These are phyloP conservation scores for Drosophila rellima DNA, from an alignment of 2,888 invertebrate species.

Conservation along the genomic window DNA sequence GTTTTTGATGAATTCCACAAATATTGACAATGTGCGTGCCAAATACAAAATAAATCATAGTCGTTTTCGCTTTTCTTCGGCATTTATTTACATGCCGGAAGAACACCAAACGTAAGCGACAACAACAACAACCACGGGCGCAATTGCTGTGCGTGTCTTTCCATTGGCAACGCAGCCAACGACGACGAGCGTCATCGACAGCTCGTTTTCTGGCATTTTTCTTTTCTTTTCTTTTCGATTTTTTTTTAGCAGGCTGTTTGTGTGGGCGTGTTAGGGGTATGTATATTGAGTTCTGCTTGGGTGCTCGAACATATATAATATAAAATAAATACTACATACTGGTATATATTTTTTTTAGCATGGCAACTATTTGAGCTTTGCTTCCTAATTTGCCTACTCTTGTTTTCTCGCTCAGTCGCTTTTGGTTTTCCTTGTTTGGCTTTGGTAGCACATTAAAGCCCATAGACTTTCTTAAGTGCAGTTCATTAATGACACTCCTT, in stretches of 20 bases:
- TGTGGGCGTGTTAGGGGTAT: slow-evolving; percentile 23
- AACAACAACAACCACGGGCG: slow-evolving; percentile 36
- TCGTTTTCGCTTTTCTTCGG: slow-evolving; percentile 55
- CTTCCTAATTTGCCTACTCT: slow-evolving; percentile 16
- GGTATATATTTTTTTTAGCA: slow-evolving; percentile 42
- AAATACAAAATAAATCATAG: slow-evolving; percentile 78
- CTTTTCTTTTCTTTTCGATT: slow-evolving; percentile 4
- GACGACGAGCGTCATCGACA: slow-evolving; percentile 70
- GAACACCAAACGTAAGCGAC: slow-evolving; percentile 52
- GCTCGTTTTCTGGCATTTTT: slow-evolving; percentile 47
- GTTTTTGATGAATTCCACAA: slow-evolving; percentile 73
- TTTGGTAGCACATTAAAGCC: neutral
- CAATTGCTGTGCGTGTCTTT: slow-evolving; percentile 44
- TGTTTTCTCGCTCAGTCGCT: neutral
- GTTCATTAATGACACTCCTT: neutral
- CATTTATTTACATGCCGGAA: slow-evolving; percentile 79
- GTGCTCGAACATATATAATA: slow-evolving; percentile 38
- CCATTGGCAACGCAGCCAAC: slow-evolving; percentile 39
- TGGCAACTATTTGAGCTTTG: slow-evolving; percentile 52
- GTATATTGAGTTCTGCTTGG: slow-evolving; percentile 30
- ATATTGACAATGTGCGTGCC: slow-evolving; percentile 78
- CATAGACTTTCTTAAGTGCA: neutral
- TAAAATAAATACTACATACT: slow-evolving; percentile 55
- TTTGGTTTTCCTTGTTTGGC: neutral
- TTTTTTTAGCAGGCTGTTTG: slow-evolving; percentile 6